Conservation (phyloP, 2,797 vertebrate genomes). For the Microtus obscurus region DNA sequence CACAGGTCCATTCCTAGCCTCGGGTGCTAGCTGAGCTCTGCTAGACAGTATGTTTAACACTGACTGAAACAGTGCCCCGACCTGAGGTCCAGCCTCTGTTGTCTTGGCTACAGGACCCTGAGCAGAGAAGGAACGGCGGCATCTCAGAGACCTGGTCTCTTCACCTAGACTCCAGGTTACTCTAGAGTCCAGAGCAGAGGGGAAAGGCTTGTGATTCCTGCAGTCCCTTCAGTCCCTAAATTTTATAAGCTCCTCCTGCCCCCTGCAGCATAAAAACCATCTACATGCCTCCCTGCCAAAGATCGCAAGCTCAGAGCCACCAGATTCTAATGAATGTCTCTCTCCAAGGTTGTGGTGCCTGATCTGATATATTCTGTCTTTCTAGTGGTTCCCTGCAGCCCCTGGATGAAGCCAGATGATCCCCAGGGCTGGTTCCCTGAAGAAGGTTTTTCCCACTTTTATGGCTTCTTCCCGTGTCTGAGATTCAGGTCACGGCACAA, state of each 20-base stretch:
- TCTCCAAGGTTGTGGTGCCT: background rate
- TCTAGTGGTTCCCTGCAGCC: rapidly evolving
- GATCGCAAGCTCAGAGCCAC: background rate
- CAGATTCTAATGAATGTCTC: rapidly evolving
- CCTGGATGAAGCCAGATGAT: background rate
- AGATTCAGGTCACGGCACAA: background rate
- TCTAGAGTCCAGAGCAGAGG: background rate
- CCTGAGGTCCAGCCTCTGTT: no score
- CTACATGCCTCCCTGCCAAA: background rate
- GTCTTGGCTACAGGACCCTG: background rate
- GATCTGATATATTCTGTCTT: no score
- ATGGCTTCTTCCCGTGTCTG: background rate
- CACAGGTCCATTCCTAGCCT: background rate
- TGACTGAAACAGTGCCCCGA: background rate
- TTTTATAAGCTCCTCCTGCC: rapidly evolving
- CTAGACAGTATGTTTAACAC: background rate
- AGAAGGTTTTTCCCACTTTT: background rate
- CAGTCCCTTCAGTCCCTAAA: background rate
- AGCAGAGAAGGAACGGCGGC: background rate
- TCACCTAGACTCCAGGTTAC: background rate
- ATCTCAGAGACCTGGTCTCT: background rate
- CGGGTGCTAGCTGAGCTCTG: background rate
- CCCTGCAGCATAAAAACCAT: background rate
- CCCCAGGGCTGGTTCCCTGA: rapidly evolving
- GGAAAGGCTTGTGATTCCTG: background rate